Base-by-base conservation (phyloP, 1,140 invertebrate genomes). In the Lordiphosa collinella region DNA sequence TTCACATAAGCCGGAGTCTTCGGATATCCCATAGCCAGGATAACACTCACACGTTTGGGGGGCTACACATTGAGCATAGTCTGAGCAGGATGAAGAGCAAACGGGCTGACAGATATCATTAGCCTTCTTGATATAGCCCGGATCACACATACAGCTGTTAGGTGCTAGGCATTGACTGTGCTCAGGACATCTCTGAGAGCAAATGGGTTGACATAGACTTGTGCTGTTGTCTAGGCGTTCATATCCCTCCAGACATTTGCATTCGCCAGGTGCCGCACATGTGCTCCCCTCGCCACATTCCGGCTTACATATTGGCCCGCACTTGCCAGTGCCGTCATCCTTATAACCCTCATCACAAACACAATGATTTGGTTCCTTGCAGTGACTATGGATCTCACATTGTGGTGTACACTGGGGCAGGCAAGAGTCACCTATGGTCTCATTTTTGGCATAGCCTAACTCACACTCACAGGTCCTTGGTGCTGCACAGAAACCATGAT, bases 51-150 rank as follows among this genome's bases (percentile, higher is more conserved):
- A 88, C 2, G 14, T 3, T 12, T 66, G 36, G 8, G 75, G 69
- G 0, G 47, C 47, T n/a, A 72, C 53, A 11, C 86, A 88, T 5
- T 43, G 59, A 1, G 62, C 71, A 41, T 58, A 64, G 41, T 37
- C 43, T 1, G 16, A 16, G 16, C 82, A 86, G 3, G 52, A 12
- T 1, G 22, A 2, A 36, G 38, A 9, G 53, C 91, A 92, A n/a
- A 89, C 72, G 2, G 92, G 90, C 11, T 78, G 63, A 65, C 92
- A 92, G 10, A 64, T 54, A 35, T 90, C 70, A 29, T 8, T 22
- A 35, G 54, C 86, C 14, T 22, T 47, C 25, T 7, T 49, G 4
- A 4, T 11, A 11, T 70, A 84, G 3, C 79, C 78, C 0, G 48
- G 32, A 22, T 52, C 4, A 44, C 78, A 84, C 0, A 16, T 11